These are phyloP conservation scores for Oophaga sylvatica DNA, from an alignment of 2,797 vertebrate genomes.

Conservation along the genomic window DNA sequence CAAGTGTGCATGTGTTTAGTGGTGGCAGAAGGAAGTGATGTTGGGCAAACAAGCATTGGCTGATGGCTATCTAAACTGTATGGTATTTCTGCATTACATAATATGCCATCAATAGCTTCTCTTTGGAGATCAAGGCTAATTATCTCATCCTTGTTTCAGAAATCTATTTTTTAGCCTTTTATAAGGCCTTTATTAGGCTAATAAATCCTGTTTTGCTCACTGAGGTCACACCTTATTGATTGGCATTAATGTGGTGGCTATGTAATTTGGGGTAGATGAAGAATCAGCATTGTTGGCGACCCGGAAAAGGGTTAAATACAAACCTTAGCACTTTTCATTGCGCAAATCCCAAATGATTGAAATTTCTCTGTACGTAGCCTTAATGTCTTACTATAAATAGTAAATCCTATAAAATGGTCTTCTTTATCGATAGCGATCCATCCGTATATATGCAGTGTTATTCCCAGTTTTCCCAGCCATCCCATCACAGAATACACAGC, in stretches of 20 bases:
- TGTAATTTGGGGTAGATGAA: no score
- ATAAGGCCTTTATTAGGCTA: no score
- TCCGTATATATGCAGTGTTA: no score
- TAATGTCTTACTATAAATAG: not conserved
- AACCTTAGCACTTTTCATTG: not conserved
- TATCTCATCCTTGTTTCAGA: not conserved
- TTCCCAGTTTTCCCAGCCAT: not conserved
- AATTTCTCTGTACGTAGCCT: not conserved
- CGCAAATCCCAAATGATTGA: not conserved
- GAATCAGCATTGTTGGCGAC: no score
- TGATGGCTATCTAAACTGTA: no score
- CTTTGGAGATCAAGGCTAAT: not conserved
- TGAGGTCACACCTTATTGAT: not conserved
- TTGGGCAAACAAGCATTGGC: no score
- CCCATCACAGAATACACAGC: slow-evolving; percentile 4
- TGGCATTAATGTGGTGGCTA: not conserved
- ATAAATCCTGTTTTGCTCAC: not conserved
- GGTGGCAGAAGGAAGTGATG: no score
- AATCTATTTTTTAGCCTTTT: not conserved
- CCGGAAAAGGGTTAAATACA: no score
- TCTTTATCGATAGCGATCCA: not conserved
- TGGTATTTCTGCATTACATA: not conserved
- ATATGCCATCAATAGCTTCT: not conserved
- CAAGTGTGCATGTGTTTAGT: no score
- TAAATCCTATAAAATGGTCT: not conserved